These are phyloP conservation scores for Formica exsecta DNA, from an alignment of 1,140 invertebrate species.

Conservation along the genomic window DNA sequence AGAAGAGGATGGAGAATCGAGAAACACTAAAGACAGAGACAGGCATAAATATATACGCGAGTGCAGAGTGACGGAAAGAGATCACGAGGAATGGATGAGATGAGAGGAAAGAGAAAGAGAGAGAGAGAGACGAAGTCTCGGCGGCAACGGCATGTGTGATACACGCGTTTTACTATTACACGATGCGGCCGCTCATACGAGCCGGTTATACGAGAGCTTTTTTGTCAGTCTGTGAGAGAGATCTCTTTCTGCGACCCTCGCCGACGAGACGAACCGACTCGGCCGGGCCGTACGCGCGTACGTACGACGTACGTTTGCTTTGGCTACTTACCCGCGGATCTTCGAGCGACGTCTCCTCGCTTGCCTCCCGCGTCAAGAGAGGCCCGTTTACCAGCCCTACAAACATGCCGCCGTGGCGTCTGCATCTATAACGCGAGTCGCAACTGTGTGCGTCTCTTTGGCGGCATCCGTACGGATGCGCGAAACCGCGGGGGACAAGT, in stretches of 20 bases:
- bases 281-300: constrained; percentile 33
- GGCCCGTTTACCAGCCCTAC: constrained; percentile 22
- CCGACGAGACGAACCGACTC: constrained; percentile 49
- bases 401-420: constrained; percentile 45
- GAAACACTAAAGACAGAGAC: constrained; percentile 29
- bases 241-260: constrained; percentile 74
- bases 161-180: constrained; percentile 77
- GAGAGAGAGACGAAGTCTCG: constrained; percentile 32
- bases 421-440: neutral
- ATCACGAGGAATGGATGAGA: constrained; percentile 16
- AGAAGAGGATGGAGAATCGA: constrained; percentile 24
- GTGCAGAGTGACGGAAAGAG: constrained; percentile 40
- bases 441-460: constrained; percentile 43
- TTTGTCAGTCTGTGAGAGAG: constrained; percentile 80
- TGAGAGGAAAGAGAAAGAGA: neutral
- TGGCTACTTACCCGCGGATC: constrained; percentile 69
- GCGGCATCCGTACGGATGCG: constrained; percentile 46
- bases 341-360: constrained; percentile 44
- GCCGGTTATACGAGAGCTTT: constrained; percentile 69
- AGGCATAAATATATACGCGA: constrained; percentile 24
- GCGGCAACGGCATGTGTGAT: constrained; percentile 77
- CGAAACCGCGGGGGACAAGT: constrained; percentile 55
- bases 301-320: constrained; percentile 73
- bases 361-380: constrained; percentile 23
- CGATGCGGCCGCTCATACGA: constrained; percentile 58